Evolutionary conservation across 2,113 vertebrate genomes (phyloP), one percentile per base, ranked within the genome.

Genomic region (Connochaetes taurinus): DNA sequence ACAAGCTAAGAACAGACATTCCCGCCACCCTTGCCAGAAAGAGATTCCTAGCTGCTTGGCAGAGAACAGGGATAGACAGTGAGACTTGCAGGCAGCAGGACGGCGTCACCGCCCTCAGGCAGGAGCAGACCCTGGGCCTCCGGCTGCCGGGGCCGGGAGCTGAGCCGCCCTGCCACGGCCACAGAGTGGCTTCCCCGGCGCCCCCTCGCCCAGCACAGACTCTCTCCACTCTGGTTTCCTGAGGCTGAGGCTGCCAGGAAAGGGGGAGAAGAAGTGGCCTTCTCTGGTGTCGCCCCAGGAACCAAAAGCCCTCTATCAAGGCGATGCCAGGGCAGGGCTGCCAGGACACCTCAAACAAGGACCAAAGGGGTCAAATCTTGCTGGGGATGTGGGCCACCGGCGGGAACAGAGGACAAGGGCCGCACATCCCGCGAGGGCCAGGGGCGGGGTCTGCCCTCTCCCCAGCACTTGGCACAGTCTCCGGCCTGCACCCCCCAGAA

Each of bases 361-460:
- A n/a, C 11, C 80, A 62, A 36, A 55, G 60, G 3, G 21, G 9
- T 3, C 14, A 36, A 53, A 64, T 23, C 57, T 43, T 67, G 53
- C 45, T n/a, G 27, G 29, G n/a, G 43, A 43, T 4, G 4, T 3
- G 1, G 55, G 64, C 10, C 7, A 11, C 3, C 2, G 1, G 2
- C 0, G 23, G 31, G 52, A 31, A 11, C 29, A 4, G 21, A 52
- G 55, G 33, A 29, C 71, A 45, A 60, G 40, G 40, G 45, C 43
- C 2, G 0, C 16, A 14, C 5, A 25, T 36, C 16, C 5, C 40
- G 5, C 27, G 81, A 33, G 83, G 16, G 40, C n/a, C 25, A 33
- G 25, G 67, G 11, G 10, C 4, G 47, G 53, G 27, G 19, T 19
- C 13, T 78, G 80, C 52, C 19, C 17, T 25, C 52, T 36, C 14